These are phyloP conservation scores for Thymallus thymallus DNA, from an alignment of 2,113 vertebrate species.

Conservation along the genomic window DNA sequence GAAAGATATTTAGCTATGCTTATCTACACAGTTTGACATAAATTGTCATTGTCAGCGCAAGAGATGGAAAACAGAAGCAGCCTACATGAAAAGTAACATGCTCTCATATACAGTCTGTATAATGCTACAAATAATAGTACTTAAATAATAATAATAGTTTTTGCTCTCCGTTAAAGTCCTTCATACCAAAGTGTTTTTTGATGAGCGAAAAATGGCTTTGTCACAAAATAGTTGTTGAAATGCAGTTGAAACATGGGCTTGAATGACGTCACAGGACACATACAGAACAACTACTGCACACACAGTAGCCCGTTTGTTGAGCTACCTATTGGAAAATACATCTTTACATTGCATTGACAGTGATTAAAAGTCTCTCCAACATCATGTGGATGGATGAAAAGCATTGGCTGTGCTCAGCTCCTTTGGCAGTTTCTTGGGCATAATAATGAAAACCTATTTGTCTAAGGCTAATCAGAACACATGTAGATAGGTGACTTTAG, in stretches of 20 bases:
- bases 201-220: background rate
- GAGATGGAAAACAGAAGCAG: background rate
- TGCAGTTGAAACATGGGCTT: background rate
- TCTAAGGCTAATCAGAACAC: slow-evolving; percentile 74
- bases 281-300: too few relatives aligned
- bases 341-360: background rate
- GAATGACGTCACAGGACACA: background rate
- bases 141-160: too few relatives aligned
- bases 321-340: slow-evolving; percentile 4
- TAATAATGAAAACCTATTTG: slow-evolving; percentile 13
- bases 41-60: slow-evolving; percentile 43
- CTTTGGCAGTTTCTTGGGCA: slow-evolving; percentile 65
- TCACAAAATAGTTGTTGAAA: background rate
- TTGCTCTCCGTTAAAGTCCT: background rate
- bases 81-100: background rate
- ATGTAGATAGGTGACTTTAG: slow-evolving; percentile 83
- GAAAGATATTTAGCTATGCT: slow-evolving; percentile 25
- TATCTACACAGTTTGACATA: slow-evolving; percentile 45
- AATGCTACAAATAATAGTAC: slow-evolving; percentile 9
- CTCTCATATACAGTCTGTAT: slow-evolving; percentile 9
- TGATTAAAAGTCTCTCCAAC: background rate
- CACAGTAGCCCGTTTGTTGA: too few relatives aligned
- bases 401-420: slow-evolving; percentile 44
- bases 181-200: background rate
- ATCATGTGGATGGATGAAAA: slow-evolving; percentile 29